Base-by-base conservation (phyloP, 1,140 invertebrate genomes). In the Drosophila arizonae region DNA sequence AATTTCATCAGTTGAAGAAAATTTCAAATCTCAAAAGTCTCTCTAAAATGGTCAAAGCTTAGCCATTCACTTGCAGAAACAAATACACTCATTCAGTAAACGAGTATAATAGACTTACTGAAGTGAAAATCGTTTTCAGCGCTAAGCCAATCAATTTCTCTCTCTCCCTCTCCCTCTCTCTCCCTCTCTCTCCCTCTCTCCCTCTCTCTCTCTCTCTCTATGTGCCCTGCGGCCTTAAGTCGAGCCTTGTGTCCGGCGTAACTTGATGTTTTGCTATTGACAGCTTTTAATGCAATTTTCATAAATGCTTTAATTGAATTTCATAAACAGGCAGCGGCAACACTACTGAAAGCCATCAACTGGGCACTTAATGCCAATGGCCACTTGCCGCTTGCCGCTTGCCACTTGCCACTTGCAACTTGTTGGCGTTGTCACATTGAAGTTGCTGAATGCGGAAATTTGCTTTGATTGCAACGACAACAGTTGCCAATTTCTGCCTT, bases 261-360 rank as follows among this genome's bases (percentile, higher is more conserved):
- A 24, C 45, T 51, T 17, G 28, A 36, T 36, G 51, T 24, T 2
- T 46, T 48, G 33, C 36, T 52, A 68, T 48, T 66, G 69, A 45
- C 62, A 65, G 30, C 51, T 46, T 48, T 43, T 62, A 82, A 87
- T 81, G 72, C 68, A 76, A 76, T 86, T 86, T 73, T 43, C 65
- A 63, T 77, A 67, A 82, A 82, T 55, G 72, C 41, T 33, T 33
- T 79, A 87, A 86, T 86, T 88, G 69, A 46, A 87, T 86, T 87
- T 81, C 67, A 65, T 41, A 61, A 64, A 56, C 55, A 57, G 36
- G 45, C 61, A 48, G 15, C 36, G 36, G 43, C 15, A 21, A 17
- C 21, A 11, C 48, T 8, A n/a, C 30, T 50, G 48, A 50, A 10
- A 26, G 48, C 9, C 52, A 21, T 54, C 52, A 54, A 28, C 66